These are phyloP conservation scores for Eunapius fragilis DNA, from an alignment of 37 sponge, comb jelly and placozoan species.

Conservation along the genomic window DNA sequence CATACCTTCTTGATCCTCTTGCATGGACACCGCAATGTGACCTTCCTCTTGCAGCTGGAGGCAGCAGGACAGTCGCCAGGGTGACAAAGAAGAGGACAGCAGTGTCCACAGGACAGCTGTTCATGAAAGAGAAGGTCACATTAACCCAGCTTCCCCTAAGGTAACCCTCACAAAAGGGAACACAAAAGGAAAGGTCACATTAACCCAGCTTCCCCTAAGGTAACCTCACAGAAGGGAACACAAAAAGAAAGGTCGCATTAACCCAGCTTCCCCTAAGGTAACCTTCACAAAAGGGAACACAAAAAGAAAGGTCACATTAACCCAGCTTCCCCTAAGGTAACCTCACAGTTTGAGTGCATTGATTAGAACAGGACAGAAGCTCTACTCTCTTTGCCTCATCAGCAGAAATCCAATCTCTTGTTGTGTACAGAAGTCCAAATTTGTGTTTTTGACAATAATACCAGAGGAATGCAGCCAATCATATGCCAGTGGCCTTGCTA, in stretches of 20 bases:
- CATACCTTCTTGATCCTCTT: slow-evolving; percentile 49
- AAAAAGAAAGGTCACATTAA: too few relatives aligned
- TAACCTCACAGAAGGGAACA: too few relatives aligned
- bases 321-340: too few relatives aligned
- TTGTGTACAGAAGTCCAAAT: background rate
- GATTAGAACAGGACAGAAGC: slow-evolving; percentile 57
- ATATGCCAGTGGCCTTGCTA: background rate
- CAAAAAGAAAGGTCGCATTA: too few relatives aligned
- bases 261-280: too few relatives aligned
- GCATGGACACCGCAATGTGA: slow-evolving; percentile 77
- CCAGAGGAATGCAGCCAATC: background rate
- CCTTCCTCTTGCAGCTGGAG: slow-evolving; percentile 46
- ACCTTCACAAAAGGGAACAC: too few relatives aligned
- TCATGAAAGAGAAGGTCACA: background rate
- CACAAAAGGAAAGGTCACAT: too few relatives aligned
- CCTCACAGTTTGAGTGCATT: slow-evolving; percentile 75
- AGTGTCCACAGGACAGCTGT: slow-evolving; percentile 86
- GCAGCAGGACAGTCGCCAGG: slow-evolving; percentile 53
- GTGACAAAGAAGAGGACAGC: slow-evolving; percentile 74
- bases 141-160: background rate
- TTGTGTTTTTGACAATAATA: too few relatives aligned
- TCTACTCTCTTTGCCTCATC: slow-evolving; percentile 30
- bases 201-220: too few relatives aligned
- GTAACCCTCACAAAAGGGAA: background rate
- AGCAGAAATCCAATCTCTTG: slow-evolving; percentile 76